Conservation (phyloP, 1,140 invertebrate genomes). For the Drosophila ohnishii region DNA sequence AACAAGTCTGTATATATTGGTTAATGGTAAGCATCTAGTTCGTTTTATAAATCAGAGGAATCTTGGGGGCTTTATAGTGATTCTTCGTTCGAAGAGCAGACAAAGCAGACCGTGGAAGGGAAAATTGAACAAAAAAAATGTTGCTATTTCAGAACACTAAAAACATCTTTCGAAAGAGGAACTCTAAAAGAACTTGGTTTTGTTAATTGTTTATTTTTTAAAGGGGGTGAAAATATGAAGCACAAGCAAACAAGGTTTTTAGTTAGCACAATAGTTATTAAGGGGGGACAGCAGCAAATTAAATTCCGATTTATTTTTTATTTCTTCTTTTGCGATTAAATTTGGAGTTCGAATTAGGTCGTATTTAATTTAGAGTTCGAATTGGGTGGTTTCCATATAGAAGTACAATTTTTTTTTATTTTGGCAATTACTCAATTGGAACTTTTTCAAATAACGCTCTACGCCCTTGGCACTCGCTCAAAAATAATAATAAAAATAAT, state of each 20-base stretch:
- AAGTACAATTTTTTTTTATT: constrained; percentile 51
- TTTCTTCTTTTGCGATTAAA: background rate
- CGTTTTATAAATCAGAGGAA: constrained; percentile 9
- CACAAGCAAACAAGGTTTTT: constrained; percentile 28
- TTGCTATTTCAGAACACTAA: constrained; percentile 38
- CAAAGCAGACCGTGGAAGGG: constrained; percentile 29
- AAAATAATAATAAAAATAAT: constrained; percentile 13
- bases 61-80: constrained; percentile 25
- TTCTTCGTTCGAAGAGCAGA: constrained; percentile 28
- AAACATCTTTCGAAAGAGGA: constrained; percentile 14
- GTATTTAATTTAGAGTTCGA: constrained; percentile 23
- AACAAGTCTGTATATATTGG: constrained; percentile 37
- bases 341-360: constrained; percentile 16
- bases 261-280: constrained; percentile 16
- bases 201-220: constrained; percentile 11
- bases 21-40: constrained; percentile 29
- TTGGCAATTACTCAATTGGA: constrained; percentile 44
- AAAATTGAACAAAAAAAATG: constrained; percentile 9
- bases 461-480: constrained; percentile 16
- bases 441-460: constrained; percentile 76
- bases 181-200: constrained; percentile 24
- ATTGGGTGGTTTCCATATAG: constrained; percentile 27
- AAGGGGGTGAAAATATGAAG: constrained; percentile 12
- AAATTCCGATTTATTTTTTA: background rate
- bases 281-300: constrained; percentile 19